Percentiles rank a stretch among this genome's conserved stretches.
Conservation (phyloP, 64 coral and sea anemone species). For the Exaiptasia diaphana region DNA sequence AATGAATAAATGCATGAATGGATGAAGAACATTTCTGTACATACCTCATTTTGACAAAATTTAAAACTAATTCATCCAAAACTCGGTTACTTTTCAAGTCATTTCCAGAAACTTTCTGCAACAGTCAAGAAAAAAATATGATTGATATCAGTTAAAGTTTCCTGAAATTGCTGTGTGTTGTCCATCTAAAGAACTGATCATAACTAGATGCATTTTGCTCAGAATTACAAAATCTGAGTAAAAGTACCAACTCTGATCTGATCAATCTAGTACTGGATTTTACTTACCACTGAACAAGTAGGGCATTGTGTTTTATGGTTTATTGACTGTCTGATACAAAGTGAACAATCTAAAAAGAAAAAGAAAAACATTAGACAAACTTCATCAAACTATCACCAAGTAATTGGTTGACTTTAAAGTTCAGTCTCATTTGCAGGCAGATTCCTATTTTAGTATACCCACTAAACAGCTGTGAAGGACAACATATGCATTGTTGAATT, state of each 20-base stretch:
- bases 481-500: too few species aligned
- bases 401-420: too few species aligned
- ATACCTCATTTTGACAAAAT: constrained; percentile 83
- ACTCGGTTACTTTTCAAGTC: constrained; percentile 87
- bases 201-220: too few species aligned
- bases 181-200: too few species aligned
- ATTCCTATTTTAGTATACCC: too few species aligned
- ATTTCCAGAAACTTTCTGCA: constrained; percentile 58
- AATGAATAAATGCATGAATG: background rate
- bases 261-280: too few species aligned
- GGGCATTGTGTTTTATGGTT: constrained; percentile 66
- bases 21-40: background rate
- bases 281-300: constrained; percentile 70
- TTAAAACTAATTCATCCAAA: constrained; percentile 88
- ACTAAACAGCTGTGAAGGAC: too few species aligned
- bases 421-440: too few species aligned
- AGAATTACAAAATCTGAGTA: too few species aligned
- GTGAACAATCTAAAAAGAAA: constrained; percentile 73
- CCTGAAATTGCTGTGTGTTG: background rate
- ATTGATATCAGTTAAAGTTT: background rate
- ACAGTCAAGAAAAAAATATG: constrained; percentile 26
- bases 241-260: too few species aligned
- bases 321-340: constrained; percentile 83
- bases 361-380: background rate
- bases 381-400: too few species aligned